Base-by-base conservation (phyloP, 2,113 vertebrate genomes). In the Callipepla californica region DNA sequence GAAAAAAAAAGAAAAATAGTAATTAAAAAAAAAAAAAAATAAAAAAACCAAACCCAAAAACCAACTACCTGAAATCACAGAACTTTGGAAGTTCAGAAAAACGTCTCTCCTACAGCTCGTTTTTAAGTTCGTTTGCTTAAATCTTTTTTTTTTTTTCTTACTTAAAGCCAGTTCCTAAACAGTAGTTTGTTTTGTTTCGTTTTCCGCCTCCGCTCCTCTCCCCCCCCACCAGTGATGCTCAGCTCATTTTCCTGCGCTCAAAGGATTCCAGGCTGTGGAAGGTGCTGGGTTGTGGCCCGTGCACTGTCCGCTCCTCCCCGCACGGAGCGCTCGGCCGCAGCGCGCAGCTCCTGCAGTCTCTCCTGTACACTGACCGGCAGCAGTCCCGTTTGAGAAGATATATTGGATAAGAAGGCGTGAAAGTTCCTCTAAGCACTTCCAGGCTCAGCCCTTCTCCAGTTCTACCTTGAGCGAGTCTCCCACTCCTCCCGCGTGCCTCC, bases 301-400 rank as follows among this genome's bases (percentile, higher is more conserved):
- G 88, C 70, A 20, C 85, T 88, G 81, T 51, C 57, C 34, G 13
- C 66, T 94, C 89, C 57, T 30, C 83, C 75, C 55, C 55, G 23
- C 67, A 48, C 58, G 77, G 93, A 93, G 74, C 84, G 83, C 80
- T 38, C 93, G 34, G 23, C 21, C 67, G 84, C 77, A 32, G 70
- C 78, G 93, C 40, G 88, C 86, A 51, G 32, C 78, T 80, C 94
- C 96, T 92, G 30, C 84, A 88, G 95, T 83, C 84, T 95, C 97
- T 94, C 97, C 74, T 97, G 95, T 85, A 95, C 96, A 95, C 97
- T 97, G 98, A 95, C 97, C 97, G 93, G 97, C 97, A 98, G 98
- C 98, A 97, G 97, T 95, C 97, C 97, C 47, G 8, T 97, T 97
- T 92, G 98, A 98, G 98, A 97, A 97, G 97, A 96, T 97, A 97